Evolutionary conservation across 2,797 vertebrate genomes (phyloP).

Genomic region (Mus spretus): DNA sequence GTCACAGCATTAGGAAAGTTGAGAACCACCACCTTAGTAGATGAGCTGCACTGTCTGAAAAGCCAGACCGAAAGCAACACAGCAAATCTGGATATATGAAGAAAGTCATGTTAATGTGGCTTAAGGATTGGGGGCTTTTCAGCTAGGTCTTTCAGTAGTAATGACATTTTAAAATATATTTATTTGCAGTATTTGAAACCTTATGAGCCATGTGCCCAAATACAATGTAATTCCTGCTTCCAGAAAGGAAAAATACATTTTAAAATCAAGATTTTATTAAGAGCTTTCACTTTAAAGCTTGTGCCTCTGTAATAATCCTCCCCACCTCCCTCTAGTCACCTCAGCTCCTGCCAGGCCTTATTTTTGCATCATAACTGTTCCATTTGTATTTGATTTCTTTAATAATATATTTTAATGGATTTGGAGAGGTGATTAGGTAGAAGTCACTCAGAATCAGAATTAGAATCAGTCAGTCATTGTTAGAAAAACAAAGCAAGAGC

Average conservation of each 20-base stretch:
- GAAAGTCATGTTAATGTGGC: background rate
- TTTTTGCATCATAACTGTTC: background rate
- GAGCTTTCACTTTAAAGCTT: constrained; percentile 63
- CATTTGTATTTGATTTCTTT: background rate
- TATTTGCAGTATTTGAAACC: constrained; percentile 65
- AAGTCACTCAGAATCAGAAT: constrained; percentile 18
- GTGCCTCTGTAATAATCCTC: background rate
- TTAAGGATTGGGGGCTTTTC: constrained; percentile 43
- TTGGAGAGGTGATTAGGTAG: constrained; percentile 32
- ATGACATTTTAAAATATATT: constrained; percentile 52
- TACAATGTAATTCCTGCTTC: constrained; percentile 56
- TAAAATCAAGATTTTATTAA: constrained; percentile 41
- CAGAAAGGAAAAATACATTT: constrained; percentile 72
- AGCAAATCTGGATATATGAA: background rate
- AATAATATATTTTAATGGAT: background rate
- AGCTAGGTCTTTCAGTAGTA: constrained; percentile 32
- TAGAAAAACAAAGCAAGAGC: background rate
- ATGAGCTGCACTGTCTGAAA: background rate
- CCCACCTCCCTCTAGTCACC: background rate
- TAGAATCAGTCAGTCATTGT: background rate
- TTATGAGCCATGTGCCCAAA: constrained; percentile 50
- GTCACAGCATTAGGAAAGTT: background rate
- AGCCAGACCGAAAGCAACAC: background rate
- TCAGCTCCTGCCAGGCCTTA: background rate
- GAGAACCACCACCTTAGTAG: background rate